Percentiles rank a stretch among this genome's conserved stretches.
phyloP scores from a whole-genome alignment of 2,888 invertebrate genomes.

The Rhyacophila evoluta region DNA sequence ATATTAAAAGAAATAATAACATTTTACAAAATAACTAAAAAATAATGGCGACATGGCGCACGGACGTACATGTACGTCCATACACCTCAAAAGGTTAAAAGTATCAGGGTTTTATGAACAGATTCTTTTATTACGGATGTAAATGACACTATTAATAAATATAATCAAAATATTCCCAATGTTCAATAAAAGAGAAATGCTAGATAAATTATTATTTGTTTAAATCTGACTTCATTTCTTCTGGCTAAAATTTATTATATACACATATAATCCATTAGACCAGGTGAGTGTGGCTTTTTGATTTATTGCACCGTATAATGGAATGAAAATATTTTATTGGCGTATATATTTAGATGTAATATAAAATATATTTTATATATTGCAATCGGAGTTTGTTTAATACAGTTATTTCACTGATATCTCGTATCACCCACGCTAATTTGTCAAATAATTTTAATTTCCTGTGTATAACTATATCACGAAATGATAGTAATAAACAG shows the following conservation, averaged over 20 bases:
- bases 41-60: too few relatives aligned
- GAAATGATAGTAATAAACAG: background rate
- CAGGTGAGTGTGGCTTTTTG: background rate
- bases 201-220: background rate
- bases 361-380: background rate
- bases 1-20: too few relatives aligned
- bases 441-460: constrained; percentile 1
- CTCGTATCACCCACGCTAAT: background rate
- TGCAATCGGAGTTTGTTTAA: background rate
- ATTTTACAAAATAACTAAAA: too few relatives aligned
- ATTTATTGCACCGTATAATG: background rate
- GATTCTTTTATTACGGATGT: too few relatives aligned
- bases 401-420: background rate
- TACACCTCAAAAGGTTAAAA: too few relatives aligned
- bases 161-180: too few relatives aligned
- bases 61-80: too few relatives aligned
- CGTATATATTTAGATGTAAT: background rate
- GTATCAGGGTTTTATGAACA: too few relatives aligned
- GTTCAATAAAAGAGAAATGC: background rate
- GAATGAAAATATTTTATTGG: background rate
- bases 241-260: background rate
- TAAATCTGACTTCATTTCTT: background rate
- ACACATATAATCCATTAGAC: background rate
- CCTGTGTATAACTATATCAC: background rate
- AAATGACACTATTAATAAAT: too few relatives aligned